Conservation (phyloP, 1,140 invertebrate genomes). For the Vanessa atalanta region DNA sequence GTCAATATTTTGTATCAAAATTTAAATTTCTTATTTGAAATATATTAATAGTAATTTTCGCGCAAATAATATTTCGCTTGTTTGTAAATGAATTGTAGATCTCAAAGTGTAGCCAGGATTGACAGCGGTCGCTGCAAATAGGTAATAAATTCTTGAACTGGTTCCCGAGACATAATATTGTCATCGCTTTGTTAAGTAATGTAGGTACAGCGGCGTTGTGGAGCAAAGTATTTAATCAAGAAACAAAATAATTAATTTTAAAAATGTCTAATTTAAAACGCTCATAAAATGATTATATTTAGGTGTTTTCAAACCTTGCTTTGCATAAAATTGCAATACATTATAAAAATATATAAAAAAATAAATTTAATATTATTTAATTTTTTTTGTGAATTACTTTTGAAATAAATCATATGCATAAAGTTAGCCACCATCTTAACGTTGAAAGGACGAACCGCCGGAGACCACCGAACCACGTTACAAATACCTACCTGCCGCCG, state of each 20-base stretch:
- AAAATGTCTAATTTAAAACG: no score
- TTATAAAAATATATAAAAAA: no score
- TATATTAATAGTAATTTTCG: neutral
- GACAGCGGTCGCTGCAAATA: conserved; percentile 36
- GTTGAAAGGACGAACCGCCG: conserved; percentile 53
- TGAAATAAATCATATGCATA: neutral
- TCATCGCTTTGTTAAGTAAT: conserved; percentile 12
- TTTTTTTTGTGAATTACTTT: no score
- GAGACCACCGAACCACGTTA: conserved; percentile 51
- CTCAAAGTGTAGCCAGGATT: conserved; percentile 36
- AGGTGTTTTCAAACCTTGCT: no score
- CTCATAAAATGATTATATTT: no score
- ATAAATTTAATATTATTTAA: no score
- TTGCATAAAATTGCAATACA: no score
- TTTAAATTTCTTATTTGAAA: no score
- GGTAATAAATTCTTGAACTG: conserved; percentile 24
- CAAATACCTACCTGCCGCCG: conserved; percentile 59
- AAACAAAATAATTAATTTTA: no score
- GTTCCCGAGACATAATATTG: conserved; percentile 11
- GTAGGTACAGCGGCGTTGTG: neutral
- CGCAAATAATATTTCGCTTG: neutral
- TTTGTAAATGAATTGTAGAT: conserved; percentile 10
- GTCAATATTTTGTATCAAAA: no score
- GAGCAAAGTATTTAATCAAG: neutral
- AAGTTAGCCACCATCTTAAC: conserved; percentile 14